A percentile compares a stretch with the other conserved stretches of the same genome.
phyloP scores from a whole-genome alignment of 2,113 vertebrate genomes.

The Halcyon malimbica region DNA sequence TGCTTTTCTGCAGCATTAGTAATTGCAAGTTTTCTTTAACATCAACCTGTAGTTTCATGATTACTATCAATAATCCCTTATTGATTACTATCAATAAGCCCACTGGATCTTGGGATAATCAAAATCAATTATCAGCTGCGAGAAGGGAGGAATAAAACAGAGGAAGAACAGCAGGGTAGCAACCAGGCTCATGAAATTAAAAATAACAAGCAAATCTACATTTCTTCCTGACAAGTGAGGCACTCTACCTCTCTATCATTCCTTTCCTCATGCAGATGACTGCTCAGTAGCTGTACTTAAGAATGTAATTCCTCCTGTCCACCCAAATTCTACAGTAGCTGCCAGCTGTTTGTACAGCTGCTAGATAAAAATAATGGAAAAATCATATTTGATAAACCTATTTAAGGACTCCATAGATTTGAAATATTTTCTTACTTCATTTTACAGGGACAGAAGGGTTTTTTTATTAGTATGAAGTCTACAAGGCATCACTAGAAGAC shows the following conservation, averaged over 20 bases:
- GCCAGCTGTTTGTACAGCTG: not conserved
- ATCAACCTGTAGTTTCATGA: not conserved
- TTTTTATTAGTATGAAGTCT: not conserved
- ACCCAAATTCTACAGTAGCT: not conserved
- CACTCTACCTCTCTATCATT: not conserved
- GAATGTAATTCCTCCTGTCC: not conserved
- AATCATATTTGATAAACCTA: not conserved
- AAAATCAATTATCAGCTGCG: constrained; percentile 10
- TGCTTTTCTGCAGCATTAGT: not conserved
- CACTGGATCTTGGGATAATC: not conserved
- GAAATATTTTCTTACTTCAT: not conserved
- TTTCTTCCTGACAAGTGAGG: not conserved
- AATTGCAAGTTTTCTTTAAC: not conserved
- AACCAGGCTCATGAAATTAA: not conserved
- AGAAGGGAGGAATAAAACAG: constrained; percentile 12
- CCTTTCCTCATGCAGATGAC: not conserved
- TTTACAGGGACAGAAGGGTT: not conserved
- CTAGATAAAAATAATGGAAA: not conserved
- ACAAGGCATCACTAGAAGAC: not conserved
- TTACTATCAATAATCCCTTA: not conserved
- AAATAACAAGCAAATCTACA: not conserved
- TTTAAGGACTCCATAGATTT: not conserved
- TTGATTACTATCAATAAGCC: too few relatives aligned
- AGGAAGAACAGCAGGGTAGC: not conserved
- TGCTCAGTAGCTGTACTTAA: not conserved